Evolutionary conservation across 1,140 invertebrate genomes (phyloP).

Genomic region (Cryptotermes secundus): DNA sequence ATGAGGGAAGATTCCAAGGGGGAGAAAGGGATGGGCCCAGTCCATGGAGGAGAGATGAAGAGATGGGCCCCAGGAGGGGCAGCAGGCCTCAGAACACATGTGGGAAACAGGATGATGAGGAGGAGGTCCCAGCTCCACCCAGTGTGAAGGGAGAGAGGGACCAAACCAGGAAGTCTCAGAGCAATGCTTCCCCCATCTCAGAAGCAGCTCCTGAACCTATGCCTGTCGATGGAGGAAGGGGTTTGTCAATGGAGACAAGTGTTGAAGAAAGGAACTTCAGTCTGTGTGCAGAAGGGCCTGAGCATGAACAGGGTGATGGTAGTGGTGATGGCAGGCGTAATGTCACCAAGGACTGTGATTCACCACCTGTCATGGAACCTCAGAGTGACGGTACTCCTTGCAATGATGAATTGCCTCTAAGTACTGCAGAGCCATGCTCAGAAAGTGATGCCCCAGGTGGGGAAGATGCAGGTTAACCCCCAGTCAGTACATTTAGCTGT

Average conservation of each 20-base stretch:
- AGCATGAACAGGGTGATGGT: background rate
- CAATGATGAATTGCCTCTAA: background rate
- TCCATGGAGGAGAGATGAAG: conserved; percentile 4
- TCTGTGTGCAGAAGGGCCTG: background rate
- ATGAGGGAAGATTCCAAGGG: background rate
- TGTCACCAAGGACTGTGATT: background rate
- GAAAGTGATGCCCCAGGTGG: conserved; percentile 19
- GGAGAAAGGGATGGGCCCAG: conserved; percentile 15
- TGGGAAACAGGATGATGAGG: conserved; percentile 16
- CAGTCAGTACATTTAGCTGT: background rate
- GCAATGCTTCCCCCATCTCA: conserved; percentile 31
- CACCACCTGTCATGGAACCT: background rate
- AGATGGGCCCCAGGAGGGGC: background rate
- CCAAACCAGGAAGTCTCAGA: conserved; percentile 31
- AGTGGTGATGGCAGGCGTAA: background rate
- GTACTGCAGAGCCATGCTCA: background rate
- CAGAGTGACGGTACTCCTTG: background rate
- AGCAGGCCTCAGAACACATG: conserved; percentile 12
- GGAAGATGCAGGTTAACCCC: background rate
- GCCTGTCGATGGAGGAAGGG: background rate
- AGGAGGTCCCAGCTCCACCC: background rate
- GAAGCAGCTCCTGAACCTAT: background rate
- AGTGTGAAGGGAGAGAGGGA: conserved; percentile 21
- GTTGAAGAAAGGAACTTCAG: background rate
- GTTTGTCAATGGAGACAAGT: background rate